Evolutionary conservation across 2,113 vertebrate genomes (phyloP).

Genomic region (Plecturocebus donacophilus): DNA sequence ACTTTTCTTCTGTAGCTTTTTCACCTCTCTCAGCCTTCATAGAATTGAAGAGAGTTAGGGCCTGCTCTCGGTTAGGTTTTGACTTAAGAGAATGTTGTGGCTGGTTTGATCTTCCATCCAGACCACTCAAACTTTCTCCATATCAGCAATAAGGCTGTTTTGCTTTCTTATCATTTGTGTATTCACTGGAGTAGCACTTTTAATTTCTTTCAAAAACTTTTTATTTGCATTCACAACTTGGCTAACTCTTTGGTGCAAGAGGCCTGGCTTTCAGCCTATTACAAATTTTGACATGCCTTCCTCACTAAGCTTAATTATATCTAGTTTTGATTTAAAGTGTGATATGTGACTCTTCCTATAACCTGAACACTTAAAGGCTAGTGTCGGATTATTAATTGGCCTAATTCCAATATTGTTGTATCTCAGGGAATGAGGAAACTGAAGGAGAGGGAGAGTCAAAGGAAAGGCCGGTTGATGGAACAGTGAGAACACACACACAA

Average conservation of each 20-base stretch:
- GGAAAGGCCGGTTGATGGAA: background rate
- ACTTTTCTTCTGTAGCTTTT: background rate
- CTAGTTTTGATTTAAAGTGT: background rate
- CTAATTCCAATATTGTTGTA: background rate
- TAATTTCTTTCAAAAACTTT: background rate
- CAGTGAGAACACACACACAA: background rate
- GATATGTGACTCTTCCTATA: background rate
- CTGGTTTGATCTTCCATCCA: background rate
- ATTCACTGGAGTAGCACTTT: background rate
- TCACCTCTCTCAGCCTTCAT: background rate
- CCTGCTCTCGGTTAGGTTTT: background rate
- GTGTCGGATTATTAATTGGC: background rate
- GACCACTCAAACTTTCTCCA: background rate
- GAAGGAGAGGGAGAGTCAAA: background rate
- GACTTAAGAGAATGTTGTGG: background rate
- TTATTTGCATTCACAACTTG: background rate
- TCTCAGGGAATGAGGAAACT: background rate
- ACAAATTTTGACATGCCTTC: background rate
- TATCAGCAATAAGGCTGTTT: background rate
- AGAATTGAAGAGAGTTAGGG: background rate
- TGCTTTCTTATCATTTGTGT: background rate
- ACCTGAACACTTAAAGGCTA: background rate
- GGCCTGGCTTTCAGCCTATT: background rate
- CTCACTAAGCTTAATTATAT: background rate
- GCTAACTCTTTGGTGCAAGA: background rate